phyloP scores from a whole-genome alignment of 2,113 vertebrate genomes.

The Patagioenas fasciata region DNA sequence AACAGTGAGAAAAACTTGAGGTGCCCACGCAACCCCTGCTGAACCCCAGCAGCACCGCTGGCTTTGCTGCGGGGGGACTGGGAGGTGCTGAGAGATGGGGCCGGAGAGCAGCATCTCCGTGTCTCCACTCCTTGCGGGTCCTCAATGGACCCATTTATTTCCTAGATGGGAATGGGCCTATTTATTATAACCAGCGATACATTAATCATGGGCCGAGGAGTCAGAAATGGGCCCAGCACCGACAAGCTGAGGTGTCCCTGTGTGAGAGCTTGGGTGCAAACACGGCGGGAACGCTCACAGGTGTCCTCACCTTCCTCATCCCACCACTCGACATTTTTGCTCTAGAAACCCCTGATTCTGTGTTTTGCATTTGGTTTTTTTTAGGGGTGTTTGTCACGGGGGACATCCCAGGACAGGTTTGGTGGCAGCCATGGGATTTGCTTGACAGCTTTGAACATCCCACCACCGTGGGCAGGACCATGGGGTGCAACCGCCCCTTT shows the following conservation, averaged over 20 bases:
- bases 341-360: neutral
- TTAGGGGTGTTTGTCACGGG: neutral
- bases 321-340: rapidly evolving
- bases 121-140: rapidly evolving
- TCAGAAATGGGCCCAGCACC: rapidly evolving
- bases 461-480: rapidly evolving
- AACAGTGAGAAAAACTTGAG: neutral
- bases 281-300: rapidly evolving
- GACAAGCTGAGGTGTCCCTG: neutral
- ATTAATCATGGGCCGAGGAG: neutral
- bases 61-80: neutral
- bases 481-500: rapidly evolving
- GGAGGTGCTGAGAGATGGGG: neutral
- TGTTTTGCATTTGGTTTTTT: neutral
- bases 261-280: neutral
- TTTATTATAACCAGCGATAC: neutral
- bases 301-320: neutral
- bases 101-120: neutral
- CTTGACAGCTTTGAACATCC: neutral
- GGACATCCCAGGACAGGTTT: neutral
- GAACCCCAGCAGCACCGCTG: rapidly evolving
- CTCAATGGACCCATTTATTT: neutral
- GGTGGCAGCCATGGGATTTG: rapidly evolving
- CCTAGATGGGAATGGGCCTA: neutral
- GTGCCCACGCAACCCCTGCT: rapidly evolving